Conservation (phyloP, 2,888 invertebrate genomes). For the Eupelmus urozonus region DNA sequence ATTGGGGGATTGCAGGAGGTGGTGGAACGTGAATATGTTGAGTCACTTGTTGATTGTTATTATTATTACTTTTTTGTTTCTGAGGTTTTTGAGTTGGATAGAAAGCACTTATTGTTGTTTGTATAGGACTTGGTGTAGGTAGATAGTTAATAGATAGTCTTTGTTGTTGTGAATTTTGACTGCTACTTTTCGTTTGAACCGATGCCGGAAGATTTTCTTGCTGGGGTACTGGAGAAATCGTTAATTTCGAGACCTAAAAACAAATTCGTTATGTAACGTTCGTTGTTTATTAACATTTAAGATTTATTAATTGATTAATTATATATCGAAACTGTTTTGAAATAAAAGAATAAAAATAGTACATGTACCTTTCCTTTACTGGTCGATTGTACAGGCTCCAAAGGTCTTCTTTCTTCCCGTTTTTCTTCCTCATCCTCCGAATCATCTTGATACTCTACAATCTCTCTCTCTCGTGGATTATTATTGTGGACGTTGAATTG, state of each 20-base stretch:
- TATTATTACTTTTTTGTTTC: constrained; percentile 53
- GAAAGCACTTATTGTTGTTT: constrained; percentile 68
- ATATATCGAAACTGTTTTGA: too few species aligned
- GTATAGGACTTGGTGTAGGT: constrained; percentile 65
- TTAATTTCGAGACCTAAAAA: constrained; percentile 70
- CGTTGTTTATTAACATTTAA: too few species aligned
- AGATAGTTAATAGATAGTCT: constrained; percentile 69
- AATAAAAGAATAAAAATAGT: constrained; percentile 5
- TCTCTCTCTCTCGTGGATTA: constrained; percentile 73
- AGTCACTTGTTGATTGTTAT: constrained; percentile 66
- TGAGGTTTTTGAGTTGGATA: constrained; percentile 71
- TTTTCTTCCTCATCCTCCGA: constrained; percentile 62
- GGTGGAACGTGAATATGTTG: constrained; percentile 73
- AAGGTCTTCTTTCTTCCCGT: constrained; percentile 64
- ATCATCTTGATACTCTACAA: constrained; percentile 69
- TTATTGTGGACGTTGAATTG: constrained; percentile 71
- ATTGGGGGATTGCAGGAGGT: constrained; percentile 68
- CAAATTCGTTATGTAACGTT: too few species aligned
- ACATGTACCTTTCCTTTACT: constrained; percentile 71
- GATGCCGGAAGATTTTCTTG: constrained; percentile 59
- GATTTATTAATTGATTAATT: too few species aligned
- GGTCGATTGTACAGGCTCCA: constrained; percentile 72
- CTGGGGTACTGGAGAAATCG: constrained; percentile 70
- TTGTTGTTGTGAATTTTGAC: constrained; percentile 64
- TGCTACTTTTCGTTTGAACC: constrained; percentile 62